These are phyloP conservation scores for Lasioglossum malachurum DNA, from an alignment of 2,888 invertebrate species.

Conservation along the genomic window DNA sequence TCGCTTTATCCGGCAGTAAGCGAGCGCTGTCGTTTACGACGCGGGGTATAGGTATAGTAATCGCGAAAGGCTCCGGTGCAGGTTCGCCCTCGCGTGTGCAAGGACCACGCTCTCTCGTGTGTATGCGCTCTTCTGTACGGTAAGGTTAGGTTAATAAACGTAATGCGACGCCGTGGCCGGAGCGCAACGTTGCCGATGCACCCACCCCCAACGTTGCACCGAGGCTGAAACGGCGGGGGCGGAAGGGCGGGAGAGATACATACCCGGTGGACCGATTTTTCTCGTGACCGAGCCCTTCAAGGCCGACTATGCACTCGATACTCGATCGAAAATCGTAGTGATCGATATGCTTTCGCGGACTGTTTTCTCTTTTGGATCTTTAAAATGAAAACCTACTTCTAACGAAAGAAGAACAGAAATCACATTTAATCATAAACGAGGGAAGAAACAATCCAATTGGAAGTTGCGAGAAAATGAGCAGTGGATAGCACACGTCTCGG, in stretches of 20 bases:
- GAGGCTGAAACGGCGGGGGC: slow-evolving; percentile 71
- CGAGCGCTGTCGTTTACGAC: slow-evolving; percentile 72
- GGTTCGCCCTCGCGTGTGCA: slow-evolving; percentile 61
- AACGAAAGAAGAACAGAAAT: neutral
- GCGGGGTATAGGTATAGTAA: slow-evolving; percentile 63
- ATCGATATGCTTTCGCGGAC: neutral
- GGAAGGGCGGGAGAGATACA: slow-evolving; percentile 63
- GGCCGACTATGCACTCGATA: neutral
- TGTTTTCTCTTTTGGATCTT: neutral
- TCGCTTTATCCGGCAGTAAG: slow-evolving; percentile 64
- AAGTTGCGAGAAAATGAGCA: slow-evolving; percentile 32
- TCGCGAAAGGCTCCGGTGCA: slow-evolving; percentile 67
- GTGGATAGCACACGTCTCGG: slow-evolving; percentile 22
- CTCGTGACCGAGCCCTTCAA: neutral
- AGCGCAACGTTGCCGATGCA: slow-evolving; percentile 77
- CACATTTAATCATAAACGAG: neutral
- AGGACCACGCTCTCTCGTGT: slow-evolving; percentile 32
- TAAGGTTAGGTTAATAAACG: slow-evolving; percentile 74
- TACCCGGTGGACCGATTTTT: slow-evolving; percentile 64
- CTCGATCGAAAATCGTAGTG: neutral
- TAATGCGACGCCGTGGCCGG: slow-evolving; percentile 74
- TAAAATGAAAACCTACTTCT: no score
- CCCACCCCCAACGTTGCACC: slow-evolving; percentile 72
- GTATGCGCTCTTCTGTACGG: slow-evolving; percentile 32
- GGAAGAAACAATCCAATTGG: slow-evolving; percentile 21